Evolutionary conservation across 2,888 invertebrate genomes (phyloP).

Genomic region (Steinernema hermaphroditum): DNA sequence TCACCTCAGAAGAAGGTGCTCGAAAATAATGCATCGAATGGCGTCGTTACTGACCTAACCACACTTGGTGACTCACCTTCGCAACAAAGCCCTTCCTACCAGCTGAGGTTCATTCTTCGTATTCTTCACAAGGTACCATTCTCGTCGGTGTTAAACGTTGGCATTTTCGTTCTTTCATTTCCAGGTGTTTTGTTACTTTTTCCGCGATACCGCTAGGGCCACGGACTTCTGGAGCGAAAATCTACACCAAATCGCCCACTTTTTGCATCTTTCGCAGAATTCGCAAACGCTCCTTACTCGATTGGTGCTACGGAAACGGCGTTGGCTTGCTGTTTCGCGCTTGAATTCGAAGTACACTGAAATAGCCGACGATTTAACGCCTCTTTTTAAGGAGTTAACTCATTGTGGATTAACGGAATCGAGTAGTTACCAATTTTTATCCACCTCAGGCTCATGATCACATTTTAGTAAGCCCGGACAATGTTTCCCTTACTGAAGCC

Average conservation of each 20-base stretch:
- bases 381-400: background rate
- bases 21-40: background rate
- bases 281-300: background rate
- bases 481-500: background rate
- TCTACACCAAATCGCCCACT: background rate
- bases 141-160: no score
- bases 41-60: background rate
- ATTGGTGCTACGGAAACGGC: background rate
- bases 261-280: background rate
- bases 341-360: background rate
- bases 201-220: background rate
- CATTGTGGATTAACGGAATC: background rate
- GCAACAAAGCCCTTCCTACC: background rate
- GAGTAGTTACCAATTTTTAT: no score
- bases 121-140: background rate
- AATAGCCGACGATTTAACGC: background rate
- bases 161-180: background rate
- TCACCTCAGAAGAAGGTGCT: background rate
- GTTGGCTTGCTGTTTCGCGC: slow-evolving; percentile 2
- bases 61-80: background rate
- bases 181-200: slow-evolving; percentile 22
- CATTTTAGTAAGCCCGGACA: background rate
- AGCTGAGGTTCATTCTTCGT: background rate
- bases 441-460: no score
- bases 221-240: background rate